These are phyloP conservation scores for Boloria selene DNA, from an alignment of 2,888 invertebrate genomes.

Conservation along the genomic window DNA sequence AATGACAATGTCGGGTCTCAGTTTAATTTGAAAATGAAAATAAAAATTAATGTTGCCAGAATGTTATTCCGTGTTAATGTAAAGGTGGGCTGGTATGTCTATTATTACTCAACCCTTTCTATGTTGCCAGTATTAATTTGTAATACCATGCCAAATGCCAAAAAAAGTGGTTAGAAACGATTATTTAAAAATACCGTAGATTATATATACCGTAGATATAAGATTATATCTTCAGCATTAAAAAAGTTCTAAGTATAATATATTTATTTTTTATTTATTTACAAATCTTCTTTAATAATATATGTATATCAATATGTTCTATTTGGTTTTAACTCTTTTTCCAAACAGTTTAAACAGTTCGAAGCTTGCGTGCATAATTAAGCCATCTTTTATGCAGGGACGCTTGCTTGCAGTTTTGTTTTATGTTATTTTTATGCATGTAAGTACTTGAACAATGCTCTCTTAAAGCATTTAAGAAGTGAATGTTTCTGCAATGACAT, in stretches of 20 bases:
- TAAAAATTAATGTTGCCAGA: neutral
- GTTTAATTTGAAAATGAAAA: conserved; percentile 14
- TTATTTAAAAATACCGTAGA: too few species aligned
- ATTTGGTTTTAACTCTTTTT: conserved; percentile 19
- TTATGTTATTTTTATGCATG: conserved; percentile 21
- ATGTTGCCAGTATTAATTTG: too few species aligned
- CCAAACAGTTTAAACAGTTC: conserved; percentile 19
- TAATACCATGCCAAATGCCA: too few species aligned
- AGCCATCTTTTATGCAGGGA: conserved; percentile 32
- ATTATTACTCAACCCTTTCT: neutral
- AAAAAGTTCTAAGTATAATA: too few species aligned
- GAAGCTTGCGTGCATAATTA: conserved; percentile 30
- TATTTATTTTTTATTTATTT: neutral
- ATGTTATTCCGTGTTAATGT: neutral
- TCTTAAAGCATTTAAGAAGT: conserved; percentile 14
- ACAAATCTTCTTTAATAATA: conserved; percentile 1
- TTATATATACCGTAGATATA: too few species aligned
- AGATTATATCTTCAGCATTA: too few species aligned
- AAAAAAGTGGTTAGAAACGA: too few species aligned
- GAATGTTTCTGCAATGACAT: conserved; percentile 12
- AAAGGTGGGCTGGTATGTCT: neutral
- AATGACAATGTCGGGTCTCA: neutral
- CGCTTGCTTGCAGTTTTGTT: conserved; percentile 16
- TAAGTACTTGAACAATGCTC: conserved; percentile 15
- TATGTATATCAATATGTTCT: neutral